Base-by-base conservation (phyloP, 2,888 invertebrate genomes). In the Eupithecia vulgata region DNA sequence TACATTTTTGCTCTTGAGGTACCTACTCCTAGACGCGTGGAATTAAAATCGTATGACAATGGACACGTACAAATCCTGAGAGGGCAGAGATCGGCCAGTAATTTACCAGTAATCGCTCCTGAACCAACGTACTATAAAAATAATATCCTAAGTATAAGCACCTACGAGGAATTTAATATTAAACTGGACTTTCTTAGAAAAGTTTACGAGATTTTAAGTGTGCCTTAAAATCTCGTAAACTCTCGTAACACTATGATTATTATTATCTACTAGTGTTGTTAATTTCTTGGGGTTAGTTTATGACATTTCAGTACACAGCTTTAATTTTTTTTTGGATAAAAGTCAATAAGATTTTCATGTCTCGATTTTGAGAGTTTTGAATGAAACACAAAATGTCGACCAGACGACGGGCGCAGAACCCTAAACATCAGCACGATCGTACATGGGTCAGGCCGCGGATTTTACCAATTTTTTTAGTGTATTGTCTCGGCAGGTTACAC, bases 61-160 rank as follows among this genome's bases (percentile, higher is more conserved):
- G 86, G 82, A 81, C 17, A 77, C 79, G 62, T 48, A 40, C 74
- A 67, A 81, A 82, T 81, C 83, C 83, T 78, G 82, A 86, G 86
- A 84, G 85, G 80, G 76, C 82, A 79, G 77, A 76, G 75, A 68
- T 75, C 78, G 74, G 79, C 59, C 79, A 79, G 85, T 82, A 82
- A 81, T 82, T 81, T 80, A 82, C 78, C 78, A 73, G 80, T 81
- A 81, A 83, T 83, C 79, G 68, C 78, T 81, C 85, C 83, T 81
- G 80, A 78, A 76, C 78, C n/a, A 61, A 57, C 67, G 65, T 34
- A 76, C 78, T 79, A 76, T 79, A 79, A 71, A 76, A 78, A 77
- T 79, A 76, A 76, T 74, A 68, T 35, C 65, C 25, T 71, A 30
- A 21, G 65, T 61, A 70, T n/a, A 45, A 68, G 67, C 52, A 67